phyloP scores from a whole-genome alignment of 1,140 invertebrate genomes.

The Cyclina sinensis region DNA sequence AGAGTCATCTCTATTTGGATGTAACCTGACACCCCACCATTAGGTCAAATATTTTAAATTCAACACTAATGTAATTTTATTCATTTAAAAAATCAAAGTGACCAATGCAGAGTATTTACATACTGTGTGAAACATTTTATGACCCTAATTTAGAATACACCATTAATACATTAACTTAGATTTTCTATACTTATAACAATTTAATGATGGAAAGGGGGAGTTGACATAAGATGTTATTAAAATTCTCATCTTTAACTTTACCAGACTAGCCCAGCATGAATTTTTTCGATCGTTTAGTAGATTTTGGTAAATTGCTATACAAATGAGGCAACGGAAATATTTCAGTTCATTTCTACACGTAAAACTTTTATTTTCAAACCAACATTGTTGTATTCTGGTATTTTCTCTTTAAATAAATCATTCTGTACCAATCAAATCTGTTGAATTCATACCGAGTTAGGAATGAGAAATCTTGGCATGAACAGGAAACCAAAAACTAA shows the following conservation, averaged over 20 bases:
- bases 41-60: constrained; percentile 43
- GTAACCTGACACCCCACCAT: not conserved
- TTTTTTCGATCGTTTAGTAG: not conserved
- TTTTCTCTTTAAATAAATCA: not conserved
- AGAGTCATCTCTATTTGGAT: not conserved
- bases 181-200: not conserved
- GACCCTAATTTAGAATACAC: constrained; percentile 7
- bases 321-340: constrained; percentile 27
- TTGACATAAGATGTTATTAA: constrained; percentile 28
- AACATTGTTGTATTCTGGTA: constrained; percentile 3
- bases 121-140: not conserved
- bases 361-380: constrained; percentile 16
- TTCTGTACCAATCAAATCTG: not conserved
- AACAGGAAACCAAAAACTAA: not conserved
- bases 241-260: constrained; percentile 39
- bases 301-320: constrained; percentile 23
- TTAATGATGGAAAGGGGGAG: constrained; percentile 1
- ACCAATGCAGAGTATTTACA: constrained; percentile 26
- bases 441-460: not conserved
- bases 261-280: not conserved
- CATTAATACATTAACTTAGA: not conserved
- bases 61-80: constrained; percentile 10
- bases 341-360: not conserved
- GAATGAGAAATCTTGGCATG: not conserved
- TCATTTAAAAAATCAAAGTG: constrained; percentile 19